Conservation (phyloP, 2,113 vertebrate species). For the Mola mola region DNA sequence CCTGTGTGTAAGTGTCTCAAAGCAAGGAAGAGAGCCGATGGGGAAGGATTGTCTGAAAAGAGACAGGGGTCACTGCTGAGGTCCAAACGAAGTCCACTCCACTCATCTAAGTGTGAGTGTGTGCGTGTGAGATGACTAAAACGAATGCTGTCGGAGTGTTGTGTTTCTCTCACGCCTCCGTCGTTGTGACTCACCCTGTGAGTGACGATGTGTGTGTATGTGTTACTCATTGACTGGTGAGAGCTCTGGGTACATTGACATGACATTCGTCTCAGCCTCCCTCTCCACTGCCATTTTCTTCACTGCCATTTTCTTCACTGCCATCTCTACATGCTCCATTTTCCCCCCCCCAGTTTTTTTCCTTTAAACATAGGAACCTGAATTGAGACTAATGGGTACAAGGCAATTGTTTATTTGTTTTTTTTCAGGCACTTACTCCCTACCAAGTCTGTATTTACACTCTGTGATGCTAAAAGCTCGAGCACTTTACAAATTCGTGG, state of each 20-base stretch:
- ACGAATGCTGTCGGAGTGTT: conserved; percentile 52
- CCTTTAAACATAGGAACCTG: too few relatives aligned
- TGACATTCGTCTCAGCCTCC: conserved; percentile 61
- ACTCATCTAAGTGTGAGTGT: conserved; percentile 25
- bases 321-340: conserved; percentile 17
- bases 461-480: too few relatives aligned
- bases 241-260: conserved; percentile 55
- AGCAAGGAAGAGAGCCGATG: conserved; percentile 30
- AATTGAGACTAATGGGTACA: too few relatives aligned
- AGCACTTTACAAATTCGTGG: too few relatives aligned
- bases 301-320: conserved; percentile 29
- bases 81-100: conserved; percentile 45
- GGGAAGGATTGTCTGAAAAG: conserved; percentile 46
- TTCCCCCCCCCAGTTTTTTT: conserved; percentile 11
- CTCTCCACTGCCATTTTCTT: conserved; percentile 47
- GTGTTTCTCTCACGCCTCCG: conserved; percentile 61
- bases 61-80: conserved; percentile 58
- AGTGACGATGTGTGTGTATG: conserved; percentile 22
- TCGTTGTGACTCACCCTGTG: conserved; percentile 56
- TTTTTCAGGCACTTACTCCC: too few relatives aligned
- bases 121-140: conserved; percentile 55
- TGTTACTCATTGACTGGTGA: conserved; percentile 68
- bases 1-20: not conserved
- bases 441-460: too few relatives aligned
- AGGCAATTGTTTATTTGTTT: too few relatives aligned